Conservation (phyloP, 1,140 invertebrate species). For the Neotoxoptera formosana region DNA sequence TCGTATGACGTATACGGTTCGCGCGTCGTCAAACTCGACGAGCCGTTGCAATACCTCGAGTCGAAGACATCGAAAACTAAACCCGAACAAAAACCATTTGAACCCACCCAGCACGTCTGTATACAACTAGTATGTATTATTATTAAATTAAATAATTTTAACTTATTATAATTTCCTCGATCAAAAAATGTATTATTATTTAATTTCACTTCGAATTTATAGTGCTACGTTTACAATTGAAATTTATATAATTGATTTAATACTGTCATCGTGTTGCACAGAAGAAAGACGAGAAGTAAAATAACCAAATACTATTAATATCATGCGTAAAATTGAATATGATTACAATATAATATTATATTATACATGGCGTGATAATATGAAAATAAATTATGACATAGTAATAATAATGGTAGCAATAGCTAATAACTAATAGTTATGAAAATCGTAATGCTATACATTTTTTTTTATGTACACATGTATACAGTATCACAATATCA, state of each 20-base stretch:
- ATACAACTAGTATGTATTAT: background rate
- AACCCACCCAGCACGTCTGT: too few relatives aligned
- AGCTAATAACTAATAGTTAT: background rate
- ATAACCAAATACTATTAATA: background rate
- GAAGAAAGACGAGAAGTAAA: background rate
- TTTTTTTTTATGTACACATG: background rate
- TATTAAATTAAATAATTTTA: background rate
- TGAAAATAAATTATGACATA: too few relatives aligned
- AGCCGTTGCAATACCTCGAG: background rate
- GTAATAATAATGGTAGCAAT: background rate
- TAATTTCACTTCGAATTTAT: background rate
- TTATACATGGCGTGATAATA: background rate
- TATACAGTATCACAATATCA: background rate
- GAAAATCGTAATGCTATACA: background rate
- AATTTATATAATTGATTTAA: background rate
- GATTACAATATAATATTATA: too few relatives aligned
- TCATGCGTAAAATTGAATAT: background rate
- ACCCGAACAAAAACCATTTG: background rate
- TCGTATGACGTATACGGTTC: background rate
- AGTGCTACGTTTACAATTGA: background rate
- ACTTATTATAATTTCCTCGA: background rate
- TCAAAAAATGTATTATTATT: background rate
- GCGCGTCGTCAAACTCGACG: too few relatives aligned
- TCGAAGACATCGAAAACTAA: background rate
- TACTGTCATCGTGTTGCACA: background rate